Base-by-base conservation (phyloP, 2,113 vertebrate genomes). In the Apteryx mantelli region DNA sequence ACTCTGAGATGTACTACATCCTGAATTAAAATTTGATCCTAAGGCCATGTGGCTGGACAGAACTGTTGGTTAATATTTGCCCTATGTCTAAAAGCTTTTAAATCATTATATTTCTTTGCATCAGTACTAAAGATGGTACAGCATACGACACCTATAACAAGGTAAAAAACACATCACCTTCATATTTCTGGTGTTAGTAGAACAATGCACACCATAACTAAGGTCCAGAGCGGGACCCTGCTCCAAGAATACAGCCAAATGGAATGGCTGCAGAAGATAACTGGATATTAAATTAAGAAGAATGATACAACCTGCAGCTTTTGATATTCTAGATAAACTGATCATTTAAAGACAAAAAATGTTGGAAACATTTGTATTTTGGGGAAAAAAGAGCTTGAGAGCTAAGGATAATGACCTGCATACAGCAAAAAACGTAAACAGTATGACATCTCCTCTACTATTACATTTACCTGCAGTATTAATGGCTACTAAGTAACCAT, bases 101-200 rank as follows among this genome's bases (percentile, higher is more conserved):
- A 96, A 96, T 93, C 94, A 95, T 95, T 97, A 91, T 95, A 91
- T 91, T 82, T 79, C 94, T 91, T 82, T 79, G 74, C 95, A 79
- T 77, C 89, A 88, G 60, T 93, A 89, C 91, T 95, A 92, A 88
- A 95, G 96, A 91, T 79, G 86, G 88, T 53, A 82, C 66, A 90
- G n/a, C 60, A 87, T 95, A 58, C 18, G 19, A 34, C 56, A 60
- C 10, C 56, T 34, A 11, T 19, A 60, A 60, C 56, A 34, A 60
- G 56, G 56, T 34, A 34, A 60, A 60, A 60, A 60, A 34, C 30
- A 34, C 32, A 70, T 36, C 87, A 36, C 15, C 58, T 63, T 63
- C 86, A 70, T 82, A 40, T 82, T 81, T 73, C 48, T 60, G 56
- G 30, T 19, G 32, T 40, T 74, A 40, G 50, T 32, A 21, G 56